A percentile compares a stretch with the other conserved stretches of the same genome.
Evolutionary conservation across 2,113 vertebrate species (phyloP).

Genomic region (Candoia aspera): DNA sequence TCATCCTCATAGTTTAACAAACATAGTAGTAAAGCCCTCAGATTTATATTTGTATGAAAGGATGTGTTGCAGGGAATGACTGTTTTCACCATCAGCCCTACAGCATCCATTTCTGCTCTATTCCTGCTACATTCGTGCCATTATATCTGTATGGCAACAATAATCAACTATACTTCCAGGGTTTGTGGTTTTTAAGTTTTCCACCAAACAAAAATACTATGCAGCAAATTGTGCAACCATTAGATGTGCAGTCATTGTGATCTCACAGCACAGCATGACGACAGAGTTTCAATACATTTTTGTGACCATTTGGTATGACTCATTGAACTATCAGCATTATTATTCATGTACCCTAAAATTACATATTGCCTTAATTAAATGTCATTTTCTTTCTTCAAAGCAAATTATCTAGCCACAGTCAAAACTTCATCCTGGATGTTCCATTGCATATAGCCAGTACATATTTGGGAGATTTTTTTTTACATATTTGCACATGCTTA

Average conservation of each 20-base stretch:
- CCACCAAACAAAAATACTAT: conserved; percentile 28
- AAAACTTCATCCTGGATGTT: conserved; percentile 43
- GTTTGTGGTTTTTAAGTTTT: conserved; percentile 64
- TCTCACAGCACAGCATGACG: background rate
- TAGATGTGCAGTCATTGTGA: conserved; percentile 1
- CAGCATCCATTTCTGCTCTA: background rate
- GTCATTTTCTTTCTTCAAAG: conserved; percentile 15
- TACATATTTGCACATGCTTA: conserved; percentile 9
- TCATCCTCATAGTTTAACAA: background rate
- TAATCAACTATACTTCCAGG: conserved; percentile 54
- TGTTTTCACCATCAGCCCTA: rapidly evolving
- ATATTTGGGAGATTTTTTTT: background rate
- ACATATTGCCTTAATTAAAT: conserved; percentile 1
- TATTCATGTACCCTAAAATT: conserved; percentile 31
- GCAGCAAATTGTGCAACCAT: conserved; percentile 5
- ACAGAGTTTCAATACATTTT: background rate
- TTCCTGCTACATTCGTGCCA: conserved; percentile 51
- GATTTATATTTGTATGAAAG: background rate
- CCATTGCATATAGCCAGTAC: conserved; percentile 28
- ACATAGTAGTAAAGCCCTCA: rapidly evolving
- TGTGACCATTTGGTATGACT: conserved; percentile 27
- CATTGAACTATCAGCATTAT: conserved; percentile 13
- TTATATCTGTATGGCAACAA: conserved; percentile 57
- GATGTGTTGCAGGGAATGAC: rapidly evolving
- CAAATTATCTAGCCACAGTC: conserved; percentile 29